Percentiles rank a stretch among this genome's conserved stretches.
Conservation (phyloP, 1,140 invertebrate genomes). For the Meloidogyne exigua region DNA sequence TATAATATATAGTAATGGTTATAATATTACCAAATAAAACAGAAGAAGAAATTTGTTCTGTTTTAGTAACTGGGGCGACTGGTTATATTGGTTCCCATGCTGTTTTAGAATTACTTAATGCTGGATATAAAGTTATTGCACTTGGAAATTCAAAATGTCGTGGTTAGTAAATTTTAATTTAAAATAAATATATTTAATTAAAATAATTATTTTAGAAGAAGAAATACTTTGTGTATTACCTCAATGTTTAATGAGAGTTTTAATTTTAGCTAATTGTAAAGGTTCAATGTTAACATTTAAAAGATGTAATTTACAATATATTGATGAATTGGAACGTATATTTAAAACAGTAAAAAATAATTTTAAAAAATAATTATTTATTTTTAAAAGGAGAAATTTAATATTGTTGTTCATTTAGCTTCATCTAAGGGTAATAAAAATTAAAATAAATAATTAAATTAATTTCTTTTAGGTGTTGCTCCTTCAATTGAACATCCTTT, state of each 20-base stretch:
- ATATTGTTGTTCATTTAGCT: slow-evolving; percentile 5
- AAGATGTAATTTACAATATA: slow-evolving; percentile 2
- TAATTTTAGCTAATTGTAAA: not conserved
- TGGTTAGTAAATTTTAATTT: not conserved
- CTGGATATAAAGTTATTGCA: not conserved
- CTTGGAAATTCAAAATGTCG: not conserved
- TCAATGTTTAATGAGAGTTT: not conserved
- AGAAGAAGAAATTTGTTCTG: not conserved
- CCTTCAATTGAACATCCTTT: not conserved
- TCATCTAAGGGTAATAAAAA: not conserved
- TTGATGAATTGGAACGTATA: not conserved
- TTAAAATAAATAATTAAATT: no score
- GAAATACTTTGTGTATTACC: not conserved
- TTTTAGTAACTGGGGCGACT: not conserved
- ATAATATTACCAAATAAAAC: not conserved
- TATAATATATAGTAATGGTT: no score
- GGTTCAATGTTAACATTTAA: slow-evolving; percentile 5
- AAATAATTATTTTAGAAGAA: not conserved
- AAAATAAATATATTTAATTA: not conserved
- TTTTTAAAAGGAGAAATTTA: slow-evolving; percentile 1
- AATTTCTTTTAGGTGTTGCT: not conserved
- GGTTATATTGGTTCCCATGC: not conserved
- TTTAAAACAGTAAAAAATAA: not conserved
- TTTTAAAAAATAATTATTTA: not conserved
- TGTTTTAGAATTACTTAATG: not conserved